These are phyloP conservation scores for Acanthisitta chloris DNA, from an alignment of 2,113 vertebrate species.

Conservation along the genomic window DNA sequence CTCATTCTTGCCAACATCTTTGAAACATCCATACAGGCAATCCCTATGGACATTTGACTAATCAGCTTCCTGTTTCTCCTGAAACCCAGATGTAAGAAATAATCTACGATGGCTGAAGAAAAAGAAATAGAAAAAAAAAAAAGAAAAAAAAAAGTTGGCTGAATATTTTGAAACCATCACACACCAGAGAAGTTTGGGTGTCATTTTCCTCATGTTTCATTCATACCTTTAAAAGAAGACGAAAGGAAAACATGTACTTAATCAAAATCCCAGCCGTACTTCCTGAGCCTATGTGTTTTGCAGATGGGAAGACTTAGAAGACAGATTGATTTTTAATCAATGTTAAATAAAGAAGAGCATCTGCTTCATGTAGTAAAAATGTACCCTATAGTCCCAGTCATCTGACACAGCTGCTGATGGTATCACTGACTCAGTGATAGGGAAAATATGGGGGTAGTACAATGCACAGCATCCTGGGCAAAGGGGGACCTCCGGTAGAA, in stretches of 20 bases:
- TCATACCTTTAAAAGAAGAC: constrained; percentile 37
- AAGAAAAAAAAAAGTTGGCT: background rate
- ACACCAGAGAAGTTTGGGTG: background rate
- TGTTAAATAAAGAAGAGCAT: background rate
- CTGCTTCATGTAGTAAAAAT: constrained; percentile 14
- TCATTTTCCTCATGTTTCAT: constrained; percentile 28
- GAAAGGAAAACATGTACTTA: constrained; percentile 9
- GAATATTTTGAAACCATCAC: background rate
- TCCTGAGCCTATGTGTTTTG: constrained; percentile 31
- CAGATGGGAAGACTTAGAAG: constrained; percentile 38
- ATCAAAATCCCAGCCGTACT: background rate
- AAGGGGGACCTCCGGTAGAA: background rate
- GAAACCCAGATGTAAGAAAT: background rate
- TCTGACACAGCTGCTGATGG: background rate
- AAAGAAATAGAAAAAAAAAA: background rate
- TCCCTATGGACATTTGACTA: background rate
- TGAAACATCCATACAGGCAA: background rate
- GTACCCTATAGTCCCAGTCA: background rate
- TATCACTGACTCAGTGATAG: background rate
- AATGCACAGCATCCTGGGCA: background rate
- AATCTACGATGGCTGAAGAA: background rate
- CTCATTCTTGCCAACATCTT: background rate
- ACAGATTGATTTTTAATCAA: constrained; percentile 18
- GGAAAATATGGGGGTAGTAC: background rate
- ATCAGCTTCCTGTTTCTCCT: background rate